Conservation (phyloP, 2,113 vertebrate species). For the Alexandromys fortis region DNA sequence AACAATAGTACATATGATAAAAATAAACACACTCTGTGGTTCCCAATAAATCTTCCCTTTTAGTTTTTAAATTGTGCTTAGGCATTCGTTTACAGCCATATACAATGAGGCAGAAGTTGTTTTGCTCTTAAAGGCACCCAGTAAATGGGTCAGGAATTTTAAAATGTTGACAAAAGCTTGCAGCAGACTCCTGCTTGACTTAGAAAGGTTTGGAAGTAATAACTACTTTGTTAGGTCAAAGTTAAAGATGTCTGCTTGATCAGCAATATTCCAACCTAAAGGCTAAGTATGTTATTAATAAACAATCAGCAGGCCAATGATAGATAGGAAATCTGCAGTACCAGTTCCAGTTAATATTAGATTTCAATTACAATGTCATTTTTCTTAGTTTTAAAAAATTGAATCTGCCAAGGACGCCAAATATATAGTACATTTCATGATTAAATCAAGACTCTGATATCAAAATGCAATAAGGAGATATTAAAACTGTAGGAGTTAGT, state of each 20-base stretch:
- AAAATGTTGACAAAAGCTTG: not conserved
- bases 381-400: constrained; percentile 59
- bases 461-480: constrained; percentile 73
- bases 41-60: constrained; percentile 4
- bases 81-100: constrained; percentile 6
- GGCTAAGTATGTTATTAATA: constrained; percentile 79
- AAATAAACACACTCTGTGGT: not conserved
- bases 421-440: constrained; percentile 61
- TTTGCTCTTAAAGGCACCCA: not conserved
- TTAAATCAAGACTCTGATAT: constrained; percentile 77
- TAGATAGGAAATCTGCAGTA: constrained; percentile 68
- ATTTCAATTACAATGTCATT: constrained; percentile 75
- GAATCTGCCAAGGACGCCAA: constrained; percentile 76
- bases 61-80: constrained; percentile 14
- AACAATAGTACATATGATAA: not conserved
- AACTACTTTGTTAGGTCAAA: constrained; percentile 80
- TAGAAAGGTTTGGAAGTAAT: constrained; percentile 73
- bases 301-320: constrained; percentile 81
- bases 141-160: not conserved
- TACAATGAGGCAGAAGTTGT: not conserved
- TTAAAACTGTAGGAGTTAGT: constrained; percentile 67
- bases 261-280: constrained; percentile 79
- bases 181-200: not conserved
- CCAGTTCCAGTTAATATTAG: constrained; percentile 76
- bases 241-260: constrained; percentile 75